Base-by-base conservation (phyloP, 2,888 invertebrate species). In the Tachystola acroxantha region DNA sequence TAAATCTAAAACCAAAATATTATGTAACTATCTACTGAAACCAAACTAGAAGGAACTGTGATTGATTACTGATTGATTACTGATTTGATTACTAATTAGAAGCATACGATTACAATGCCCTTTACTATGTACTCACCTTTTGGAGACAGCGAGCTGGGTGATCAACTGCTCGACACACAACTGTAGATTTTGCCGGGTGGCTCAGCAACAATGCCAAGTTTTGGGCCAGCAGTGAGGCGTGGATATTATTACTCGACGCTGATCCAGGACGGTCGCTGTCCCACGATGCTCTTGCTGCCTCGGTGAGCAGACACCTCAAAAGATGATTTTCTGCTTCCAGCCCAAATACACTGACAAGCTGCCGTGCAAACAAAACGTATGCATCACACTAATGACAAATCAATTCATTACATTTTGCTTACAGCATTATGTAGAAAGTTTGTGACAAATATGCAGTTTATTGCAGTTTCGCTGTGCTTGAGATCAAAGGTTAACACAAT, bases 251-350 rank as follows among this genome's bases (percentile, higher is more conserved):
- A 89, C 81, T 95, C 91, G 69, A 91, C 88, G 90, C 94, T 89
- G 64, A 88, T 45, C 90, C 89, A 46, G 90, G 88, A 53, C 89
- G 91, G 85, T 85, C 89, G 72, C 61, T 89, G 66, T 81, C 87
- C 84, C 78, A 88, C 47, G 96, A 94, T 79, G 96, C 93, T 74
- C 96, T 93, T 65, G 92, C 91, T 65, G 96, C 81, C 54, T 86
- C 85, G 45, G 73, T 94, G 86, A 97, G 94, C 80, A 98, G 92
- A 89, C 95, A 95, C 90, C 95, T 96, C 90, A 97, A 92, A 84
- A 96, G 92, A 91, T 97, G 96, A 89, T 96, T 93, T 90, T 97
- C 97, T 88, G 97, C 97, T 92, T 97, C 97, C 89, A 96, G 91
- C 87, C 97, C 97, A 92, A 96, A 94, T 76, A 92, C 90, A 89